A percentile compares a stretch with the other conserved stretches of the same genome.
phyloP scores from a whole-genome alignment of 2,797 vertebrate species.

The Siniperca undulata region DNA sequence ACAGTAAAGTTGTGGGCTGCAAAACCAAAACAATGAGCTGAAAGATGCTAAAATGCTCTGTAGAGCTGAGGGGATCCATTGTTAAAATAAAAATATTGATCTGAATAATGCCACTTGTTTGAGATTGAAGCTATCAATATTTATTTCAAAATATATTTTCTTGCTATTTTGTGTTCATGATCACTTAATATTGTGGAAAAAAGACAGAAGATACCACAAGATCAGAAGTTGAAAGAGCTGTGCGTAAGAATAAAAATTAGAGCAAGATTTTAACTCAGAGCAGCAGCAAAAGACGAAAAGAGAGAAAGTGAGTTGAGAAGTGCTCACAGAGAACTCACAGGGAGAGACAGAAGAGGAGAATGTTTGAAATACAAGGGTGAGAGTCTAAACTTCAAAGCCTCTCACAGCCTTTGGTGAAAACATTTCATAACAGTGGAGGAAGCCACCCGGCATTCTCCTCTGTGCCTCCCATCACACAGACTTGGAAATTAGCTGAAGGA shows the following conservation, averaged over 20 bases:
- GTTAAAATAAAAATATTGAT: not conserved
- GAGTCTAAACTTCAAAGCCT: constrained; percentile 78
- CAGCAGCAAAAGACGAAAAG: constrained; percentile 44
- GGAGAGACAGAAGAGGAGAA: constrained; percentile 63
- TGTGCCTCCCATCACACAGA: constrained; percentile 74
- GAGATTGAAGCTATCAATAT: not conserved
- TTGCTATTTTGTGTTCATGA: not conserved
- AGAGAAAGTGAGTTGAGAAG: constrained; percentile 60
- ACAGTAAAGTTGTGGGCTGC: not conserved
- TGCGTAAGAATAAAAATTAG: constrained; percentile 48
- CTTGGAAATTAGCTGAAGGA: constrained; percentile 78
- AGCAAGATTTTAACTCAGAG: constrained; percentile 43
- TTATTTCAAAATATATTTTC: not conserved
- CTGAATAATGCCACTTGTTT: not conserved
- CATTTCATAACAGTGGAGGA: constrained; percentile 73
- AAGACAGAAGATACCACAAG: not conserved
- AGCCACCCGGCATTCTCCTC: constrained; percentile 75
- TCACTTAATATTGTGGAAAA: constrained; percentile 7
- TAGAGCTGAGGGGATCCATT: not conserved
- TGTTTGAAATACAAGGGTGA: constrained; percentile 69
- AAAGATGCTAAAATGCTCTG: not conserved
- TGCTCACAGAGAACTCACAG: constrained; percentile 61
- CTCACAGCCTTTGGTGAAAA: constrained; percentile 75
- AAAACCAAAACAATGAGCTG: not conserved
- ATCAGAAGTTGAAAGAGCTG: constrained; percentile 33